Conservation (phyloP, 2,797 vertebrate species). For the Bovichtus variegatus region DNA sequence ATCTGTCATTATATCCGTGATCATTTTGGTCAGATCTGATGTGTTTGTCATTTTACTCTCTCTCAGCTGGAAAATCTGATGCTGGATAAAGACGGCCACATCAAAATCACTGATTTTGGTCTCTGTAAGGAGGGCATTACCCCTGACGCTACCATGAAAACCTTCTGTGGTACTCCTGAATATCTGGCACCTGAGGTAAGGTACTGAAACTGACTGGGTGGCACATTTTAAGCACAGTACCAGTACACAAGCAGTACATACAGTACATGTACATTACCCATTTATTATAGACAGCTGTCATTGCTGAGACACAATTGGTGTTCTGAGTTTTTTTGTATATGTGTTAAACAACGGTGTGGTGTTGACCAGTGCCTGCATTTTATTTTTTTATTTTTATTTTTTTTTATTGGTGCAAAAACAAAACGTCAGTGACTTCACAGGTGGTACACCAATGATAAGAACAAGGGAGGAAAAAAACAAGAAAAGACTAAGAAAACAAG, state of each 20-base stretch:
- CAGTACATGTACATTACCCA: no score
- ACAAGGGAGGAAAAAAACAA: no score
- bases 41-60: conserved; percentile 1
- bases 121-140: conserved; percentile 93
- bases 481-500: no score
- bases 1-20: background rate
- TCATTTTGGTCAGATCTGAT: background rate
- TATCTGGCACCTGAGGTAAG: conserved; percentile 92
- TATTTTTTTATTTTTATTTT: no score
- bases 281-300: no score
- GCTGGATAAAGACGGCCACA: conserved; percentile 94
- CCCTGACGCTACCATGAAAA: conserved; percentile 92
- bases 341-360: no score
- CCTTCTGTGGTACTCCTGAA: conserved; percentile 93
- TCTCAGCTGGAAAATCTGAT: conserved; percentile 92
- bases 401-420: no score
- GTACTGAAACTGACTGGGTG: background rate
- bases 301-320: no score
- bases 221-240: background rate
- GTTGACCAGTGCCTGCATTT: no score
- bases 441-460: no score
- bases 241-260: background rate
- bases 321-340: no score
- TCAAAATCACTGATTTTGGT: conserved; percentile 94
- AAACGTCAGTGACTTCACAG: no score